These are phyloP conservation scores for Lichenostomus cassidix DNA, from an alignment of 2,113 vertebrate species.

Conservation along the genomic window DNA sequence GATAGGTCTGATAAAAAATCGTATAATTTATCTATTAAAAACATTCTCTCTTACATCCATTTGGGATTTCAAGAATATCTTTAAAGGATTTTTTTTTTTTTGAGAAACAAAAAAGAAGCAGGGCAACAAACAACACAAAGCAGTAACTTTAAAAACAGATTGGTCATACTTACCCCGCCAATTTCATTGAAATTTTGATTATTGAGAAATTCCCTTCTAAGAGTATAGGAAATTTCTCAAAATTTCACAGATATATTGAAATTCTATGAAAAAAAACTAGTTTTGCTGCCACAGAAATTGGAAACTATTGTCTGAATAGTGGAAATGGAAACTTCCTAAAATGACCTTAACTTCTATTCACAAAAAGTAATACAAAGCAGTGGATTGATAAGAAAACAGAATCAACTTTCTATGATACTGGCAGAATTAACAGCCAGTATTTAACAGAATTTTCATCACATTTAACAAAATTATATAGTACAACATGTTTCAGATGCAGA, in stretches of 20 bases:
- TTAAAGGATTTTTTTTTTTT: background rate
- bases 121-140: background rate
- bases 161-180: background rate
- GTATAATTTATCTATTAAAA: background rate
- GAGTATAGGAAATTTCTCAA: background rate
- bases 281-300: slow-evolving; percentile 56
- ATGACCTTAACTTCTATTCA: slow-evolving; percentile 52
- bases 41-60: background rate
- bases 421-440: background rate
- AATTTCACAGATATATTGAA: background rate
- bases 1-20: background rate
- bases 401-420: background rate
- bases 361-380: slow-evolving; percentile 38
- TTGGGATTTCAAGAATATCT: background rate
- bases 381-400: background rate
- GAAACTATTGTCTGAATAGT: background rate
- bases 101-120: background rate
- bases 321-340: slow-evolving; percentile 12
- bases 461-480: background rate
- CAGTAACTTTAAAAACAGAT: background rate
- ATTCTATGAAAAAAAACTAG: background rate
- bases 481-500: background rate
- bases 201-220: background rate
- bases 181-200: background rate
- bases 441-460: background rate